These are phyloP conservation scores for Chrysolina oricalcia DNA, from an alignment of 2,888 invertebrate species.

Conservation along the genomic window DNA sequence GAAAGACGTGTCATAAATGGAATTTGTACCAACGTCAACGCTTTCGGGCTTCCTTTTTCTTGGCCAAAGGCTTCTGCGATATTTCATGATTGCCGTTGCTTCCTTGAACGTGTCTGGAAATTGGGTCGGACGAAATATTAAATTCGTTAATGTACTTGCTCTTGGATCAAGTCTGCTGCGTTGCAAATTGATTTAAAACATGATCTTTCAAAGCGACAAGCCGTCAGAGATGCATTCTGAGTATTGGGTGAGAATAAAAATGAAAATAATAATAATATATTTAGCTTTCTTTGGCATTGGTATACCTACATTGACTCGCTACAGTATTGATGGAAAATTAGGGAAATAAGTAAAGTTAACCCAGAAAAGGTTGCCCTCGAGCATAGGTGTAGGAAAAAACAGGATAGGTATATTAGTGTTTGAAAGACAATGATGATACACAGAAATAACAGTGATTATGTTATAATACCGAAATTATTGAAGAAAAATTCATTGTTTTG, in stretches of 20 bases:
- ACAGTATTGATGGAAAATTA: no score
- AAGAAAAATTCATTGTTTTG: no score
- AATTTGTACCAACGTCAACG: slow-evolving; percentile 17
- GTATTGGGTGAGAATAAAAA: not conserved
- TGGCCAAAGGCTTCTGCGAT: slow-evolving; percentile 2
- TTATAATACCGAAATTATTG: no score
- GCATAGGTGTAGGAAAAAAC: no score
- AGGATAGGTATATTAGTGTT: no score
- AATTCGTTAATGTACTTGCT: slow-evolving; percentile 10
- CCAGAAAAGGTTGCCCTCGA: no score
- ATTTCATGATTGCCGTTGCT: slow-evolving; percentile 16
- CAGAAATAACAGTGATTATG: no score
- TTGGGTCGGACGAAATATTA: slow-evolving; percentile 13
- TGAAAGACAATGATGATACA: no score
- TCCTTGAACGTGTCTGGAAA: not conserved
- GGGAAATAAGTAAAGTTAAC: no score
- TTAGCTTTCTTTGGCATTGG: no score
- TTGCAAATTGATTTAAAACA: not conserved
- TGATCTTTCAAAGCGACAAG: not conserved
- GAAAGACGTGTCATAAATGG: slow-evolving; percentile 24
- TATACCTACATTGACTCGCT: no score
- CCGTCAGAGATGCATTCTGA: not conserved
- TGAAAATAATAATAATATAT: no score
- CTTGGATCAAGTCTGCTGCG: not conserved
- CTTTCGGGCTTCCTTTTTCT: slow-evolving; percentile 8